Percentiles rank a stretch among this genome's conserved stretches.
These are phyloP conservation scores for Mantis religiosa DNA, from an alignment of 2,888 invertebrate genomes.

Conservation along the genomic window DNA sequence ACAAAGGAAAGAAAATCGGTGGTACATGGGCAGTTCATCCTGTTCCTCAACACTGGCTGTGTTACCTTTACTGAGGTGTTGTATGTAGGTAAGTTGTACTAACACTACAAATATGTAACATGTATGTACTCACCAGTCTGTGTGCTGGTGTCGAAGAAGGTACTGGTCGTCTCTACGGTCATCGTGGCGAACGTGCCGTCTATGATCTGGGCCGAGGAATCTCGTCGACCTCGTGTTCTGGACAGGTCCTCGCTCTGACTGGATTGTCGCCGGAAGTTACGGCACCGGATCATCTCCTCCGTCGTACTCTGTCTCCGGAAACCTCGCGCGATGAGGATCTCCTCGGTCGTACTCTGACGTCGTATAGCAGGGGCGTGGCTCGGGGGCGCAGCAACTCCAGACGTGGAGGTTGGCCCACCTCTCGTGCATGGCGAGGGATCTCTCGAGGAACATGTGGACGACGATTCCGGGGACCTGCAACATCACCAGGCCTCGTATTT, in stretches of 20 bases:
- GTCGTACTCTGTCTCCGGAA: constrained; percentile 87
- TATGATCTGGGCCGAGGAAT: constrained; percentile 85
- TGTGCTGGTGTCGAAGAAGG: constrained; percentile 87
- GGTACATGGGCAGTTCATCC: no score
- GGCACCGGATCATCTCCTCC: constrained; percentile 87
- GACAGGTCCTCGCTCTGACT: constrained; percentile 77
- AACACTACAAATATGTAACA: no score
- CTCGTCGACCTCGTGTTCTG: constrained; percentile 63
- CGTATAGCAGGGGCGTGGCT: constrained; percentile 69
- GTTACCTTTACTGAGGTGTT: no score
- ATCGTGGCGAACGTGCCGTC: constrained; percentile 89
- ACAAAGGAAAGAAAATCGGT: no score
- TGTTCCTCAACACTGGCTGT: no score
- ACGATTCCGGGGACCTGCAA: constrained; percentile 50
- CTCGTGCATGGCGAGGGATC: constrained; percentile 79
- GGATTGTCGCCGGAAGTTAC: constrained; percentile 85
- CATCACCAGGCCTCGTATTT: no score
- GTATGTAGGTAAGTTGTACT: no score
- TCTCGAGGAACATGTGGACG: constrained; percentile 71
- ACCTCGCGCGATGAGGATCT: constrained; percentile 84
- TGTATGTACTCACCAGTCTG: constrained; percentile 72
- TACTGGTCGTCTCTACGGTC: constrained; percentile 90
- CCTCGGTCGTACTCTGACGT: constrained; percentile 86
- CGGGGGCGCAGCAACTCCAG: constrained; percentile 42
- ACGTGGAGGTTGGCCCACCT: constrained; percentile 42